Conservation (phyloP, 2,113 vertebrate genomes). For the Urocitellus parryii region DNA sequence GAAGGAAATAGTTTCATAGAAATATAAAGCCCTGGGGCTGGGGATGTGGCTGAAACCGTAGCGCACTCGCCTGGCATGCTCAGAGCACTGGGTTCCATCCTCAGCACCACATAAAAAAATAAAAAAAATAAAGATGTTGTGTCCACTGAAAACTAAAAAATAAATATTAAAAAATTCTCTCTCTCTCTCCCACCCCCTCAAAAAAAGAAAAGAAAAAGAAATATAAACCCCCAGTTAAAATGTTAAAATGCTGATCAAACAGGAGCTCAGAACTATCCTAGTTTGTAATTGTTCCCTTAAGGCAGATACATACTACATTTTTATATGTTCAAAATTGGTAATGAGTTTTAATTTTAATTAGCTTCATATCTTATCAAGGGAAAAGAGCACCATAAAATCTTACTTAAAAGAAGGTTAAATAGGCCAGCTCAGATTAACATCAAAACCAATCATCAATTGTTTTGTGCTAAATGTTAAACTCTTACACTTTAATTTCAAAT, state of each 20-base stretch:
- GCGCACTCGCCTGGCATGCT: too few species aligned
- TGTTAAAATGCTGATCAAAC: slow-evolving; percentile 34
- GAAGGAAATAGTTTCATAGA: slow-evolving; percentile 1
- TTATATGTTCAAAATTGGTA: slow-evolving; percentile 54
- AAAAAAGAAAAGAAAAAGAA: too few species aligned
- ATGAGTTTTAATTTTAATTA: slow-evolving; percentile 74
- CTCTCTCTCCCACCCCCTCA: too few species aligned
- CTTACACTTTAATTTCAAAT: slow-evolving; percentile 40
- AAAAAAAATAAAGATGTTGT: too few species aligned
- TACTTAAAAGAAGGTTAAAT: slow-evolving; percentile 61
- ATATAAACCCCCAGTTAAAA: background rate
- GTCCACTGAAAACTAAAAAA: too few species aligned
- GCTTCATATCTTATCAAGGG: slow-evolving; percentile 51
- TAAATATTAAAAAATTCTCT: too few species aligned
- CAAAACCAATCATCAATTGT: slow-evolving; percentile 8
- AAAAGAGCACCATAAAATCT: slow-evolving; percentile 59
- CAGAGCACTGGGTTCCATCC: too few species aligned
- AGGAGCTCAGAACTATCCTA: slow-evolving; percentile 47
- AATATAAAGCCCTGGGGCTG: background rate
- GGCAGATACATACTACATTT: background rate
- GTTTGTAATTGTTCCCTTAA: slow-evolving; percentile 54
- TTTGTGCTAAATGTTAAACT: slow-evolving; percentile 51
- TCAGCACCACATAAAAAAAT: too few species aligned
- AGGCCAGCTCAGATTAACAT: slow-evolving; percentile 61
- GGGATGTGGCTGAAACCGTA: too few species aligned